Evolutionary conservation across 2,797 vertebrate species (phyloP), one percentile per base, ranked within the genome.

Genomic region (Anguilla anguilla): DNA sequence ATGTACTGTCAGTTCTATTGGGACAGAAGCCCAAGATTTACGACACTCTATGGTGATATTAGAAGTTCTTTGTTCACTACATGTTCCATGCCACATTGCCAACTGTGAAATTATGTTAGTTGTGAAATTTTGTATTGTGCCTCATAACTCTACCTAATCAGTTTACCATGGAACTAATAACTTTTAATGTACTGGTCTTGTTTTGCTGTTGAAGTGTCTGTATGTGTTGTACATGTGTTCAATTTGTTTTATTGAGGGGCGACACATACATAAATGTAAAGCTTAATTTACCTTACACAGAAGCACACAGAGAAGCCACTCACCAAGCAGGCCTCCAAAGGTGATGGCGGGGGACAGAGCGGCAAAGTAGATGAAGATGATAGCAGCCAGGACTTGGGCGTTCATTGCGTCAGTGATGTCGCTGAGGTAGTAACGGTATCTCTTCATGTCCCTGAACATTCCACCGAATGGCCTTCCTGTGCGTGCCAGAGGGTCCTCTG

Each of bases 301-400:
- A 28, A 11, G 90, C 91, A n/a, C 59, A 46, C 25, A 49, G 51
- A 39, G 74, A 22, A 46, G 86, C 74, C 31, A 92, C 39, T 94
- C 91, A 99, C 98, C 95, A 90, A 99, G 94, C 84, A 99, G 95
- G 84, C 98, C 98, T 0, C 98, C 98, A 0, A 99, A 99, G 86
- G 98, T 99, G 94, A 99, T 93, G 35, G 98, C 97, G 0, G 98
- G 98, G 0, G 98, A 97, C 88, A 99, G 94, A 3, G 98, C 98
- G 0, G 98, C 98, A 0, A 99, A 99, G 93, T 99, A 99, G 94
- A 99, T 99, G 93, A 99, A 99, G 93, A 99, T 98, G 92, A 98
- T 93, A 0, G 98, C 97, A 0, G 98, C 98, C 83, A 99, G 92
- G 86, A 97, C 98, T 92, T 99, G 98, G 1, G 95, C 89, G 15